A percentile compares a stretch with the other conserved stretches of the same genome.
Evolutionary conservation across 2,888 invertebrate genomes (phyloP).

Genomic region (Notodonta ziczac): DNA sequence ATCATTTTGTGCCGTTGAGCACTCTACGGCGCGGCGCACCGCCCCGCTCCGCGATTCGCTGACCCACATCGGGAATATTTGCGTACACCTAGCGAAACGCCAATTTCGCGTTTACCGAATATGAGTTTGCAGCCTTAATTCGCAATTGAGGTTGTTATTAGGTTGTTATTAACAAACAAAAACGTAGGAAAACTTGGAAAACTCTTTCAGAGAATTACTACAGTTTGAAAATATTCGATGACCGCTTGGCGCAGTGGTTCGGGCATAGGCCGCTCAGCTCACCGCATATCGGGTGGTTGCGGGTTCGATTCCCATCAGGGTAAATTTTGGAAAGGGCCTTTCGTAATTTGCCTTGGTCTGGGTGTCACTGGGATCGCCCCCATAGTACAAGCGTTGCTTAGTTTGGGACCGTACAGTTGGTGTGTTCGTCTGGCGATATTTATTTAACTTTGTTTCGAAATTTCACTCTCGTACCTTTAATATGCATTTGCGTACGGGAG

Average conservation of each 20-base stretch:
- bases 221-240: too few relatives aligned
- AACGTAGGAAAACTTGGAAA: neutral
- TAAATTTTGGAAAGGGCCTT: too few relatives aligned
- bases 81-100: slow-evolving; percentile 64
- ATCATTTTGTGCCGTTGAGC: slow-evolving; percentile 72
- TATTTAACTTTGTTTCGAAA: neutral
- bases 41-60: slow-evolving; percentile 45
- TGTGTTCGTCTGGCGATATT: too few relatives aligned
- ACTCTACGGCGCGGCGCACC: slow-evolving; percentile 52
- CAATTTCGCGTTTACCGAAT: slow-evolving; percentile 48
- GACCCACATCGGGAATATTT: slow-evolving; percentile 77
- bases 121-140: slow-evolving; percentile 44
- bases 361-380: too few relatives aligned
- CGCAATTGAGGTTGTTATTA: slow-evolving; percentile 14
- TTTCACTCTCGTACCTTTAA: neutral
- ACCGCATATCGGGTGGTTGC: too few relatives aligned
- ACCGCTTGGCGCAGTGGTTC: too few relatives aligned
- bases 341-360: too few relatives aligned
- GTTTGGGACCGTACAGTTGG: too few relatives aligned
- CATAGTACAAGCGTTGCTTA: too few relatives aligned
- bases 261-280: too few relatives aligned
- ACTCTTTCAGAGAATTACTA: too few relatives aligned
- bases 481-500: neutral
- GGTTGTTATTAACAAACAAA: neutral
- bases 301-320: too few relatives aligned